phyloP scores from a whole-genome alignment of 1,140 invertebrate species.

The Drosophila teissieri region DNA sequence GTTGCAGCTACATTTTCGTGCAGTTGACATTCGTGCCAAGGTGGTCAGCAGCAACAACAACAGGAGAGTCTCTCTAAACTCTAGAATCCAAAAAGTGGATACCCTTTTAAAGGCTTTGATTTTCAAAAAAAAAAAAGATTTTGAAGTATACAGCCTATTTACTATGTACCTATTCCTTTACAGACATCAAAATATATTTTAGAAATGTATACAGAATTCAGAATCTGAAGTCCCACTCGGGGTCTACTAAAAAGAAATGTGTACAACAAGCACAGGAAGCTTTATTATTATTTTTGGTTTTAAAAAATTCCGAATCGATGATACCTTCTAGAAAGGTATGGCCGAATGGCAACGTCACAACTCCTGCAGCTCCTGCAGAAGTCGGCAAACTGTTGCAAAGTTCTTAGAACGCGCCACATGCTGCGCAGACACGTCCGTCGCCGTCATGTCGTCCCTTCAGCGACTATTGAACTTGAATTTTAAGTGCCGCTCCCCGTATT shows the following conservation, averaged over 20 bases:
- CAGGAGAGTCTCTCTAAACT: constrained; percentile 17
- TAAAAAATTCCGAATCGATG: not conserved
- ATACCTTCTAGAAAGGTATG: not conserved
- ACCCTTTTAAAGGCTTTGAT: not conserved
- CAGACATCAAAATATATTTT: not conserved
- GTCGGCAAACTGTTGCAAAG: constrained; percentile 77
- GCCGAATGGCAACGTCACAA: not conserved
- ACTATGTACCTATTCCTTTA: too few relatives aligned
- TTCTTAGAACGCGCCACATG: constrained; percentile 81
- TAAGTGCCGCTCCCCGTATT: constrained; percentile 55
- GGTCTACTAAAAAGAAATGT: not conserved
- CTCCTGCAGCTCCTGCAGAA: constrained; percentile 28
- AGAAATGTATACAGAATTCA: not conserved
- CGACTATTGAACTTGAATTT: constrained; percentile 80
- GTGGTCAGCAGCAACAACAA: constrained; percentile 56
- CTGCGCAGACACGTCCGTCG: constrained; percentile 70
- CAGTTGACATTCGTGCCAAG: constrained; percentile 80
- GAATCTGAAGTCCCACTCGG: too few relatives aligned
- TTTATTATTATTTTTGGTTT: not conserved
- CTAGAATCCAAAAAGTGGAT: not conserved
- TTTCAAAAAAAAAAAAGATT: not conserved
- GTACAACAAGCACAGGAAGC: not conserved
- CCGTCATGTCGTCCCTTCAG: constrained; percentile 46
- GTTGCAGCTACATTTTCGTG: constrained; percentile 76
- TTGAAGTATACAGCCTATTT: not conserved